phyloP scores from a whole-genome alignment of 2,888 invertebrate genomes.

The Drosophila diplacantha region DNA sequence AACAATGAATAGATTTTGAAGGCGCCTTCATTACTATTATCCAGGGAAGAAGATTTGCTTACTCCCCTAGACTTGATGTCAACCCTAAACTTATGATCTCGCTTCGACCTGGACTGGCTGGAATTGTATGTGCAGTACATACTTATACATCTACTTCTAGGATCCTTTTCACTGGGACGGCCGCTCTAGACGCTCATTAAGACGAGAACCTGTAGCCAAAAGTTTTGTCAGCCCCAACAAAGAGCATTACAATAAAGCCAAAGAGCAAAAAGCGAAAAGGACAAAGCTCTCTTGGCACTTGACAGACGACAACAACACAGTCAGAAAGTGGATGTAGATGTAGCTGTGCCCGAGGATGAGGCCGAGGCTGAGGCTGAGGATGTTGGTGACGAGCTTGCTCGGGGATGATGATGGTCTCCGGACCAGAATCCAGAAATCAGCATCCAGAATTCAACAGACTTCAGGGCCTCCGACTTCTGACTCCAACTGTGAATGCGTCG shows the following conservation, averaged over 20 bases:
- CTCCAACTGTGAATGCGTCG: constrained; percentile 23
- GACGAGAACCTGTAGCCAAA: constrained; percentile 26
- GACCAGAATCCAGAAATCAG: constrained; percentile 2
- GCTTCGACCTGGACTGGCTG: neutral
- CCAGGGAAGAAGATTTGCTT: accelerated
- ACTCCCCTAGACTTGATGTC: neutral
- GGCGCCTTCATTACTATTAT: neutral
- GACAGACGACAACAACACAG: constrained; percentile 42
- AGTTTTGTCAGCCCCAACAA: constrained; percentile 30
- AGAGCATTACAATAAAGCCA: constrained; percentile 32
- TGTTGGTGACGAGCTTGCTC: constrained; percentile 8
- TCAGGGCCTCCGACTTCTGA: constrained; percentile 2
- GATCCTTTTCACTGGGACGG: constrained; percentile 4
- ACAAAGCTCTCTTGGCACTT: constrained; percentile 61
- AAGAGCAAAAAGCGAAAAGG: constrained; percentile 33
- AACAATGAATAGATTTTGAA: neutral
- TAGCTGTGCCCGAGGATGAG: neutral
- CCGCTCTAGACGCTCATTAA: constrained; percentile 20
- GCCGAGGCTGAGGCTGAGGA: neutral
- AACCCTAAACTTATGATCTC: neutral
- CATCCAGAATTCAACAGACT: constrained; percentile 8
- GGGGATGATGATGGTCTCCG: constrained; percentile 4
- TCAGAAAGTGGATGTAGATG: neutral
- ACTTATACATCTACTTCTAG: neutral
- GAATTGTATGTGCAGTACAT: no score